A percentile compares a stretch with the other conserved stretches of the same genome.
Conservation (phyloP, 2,113 vertebrate species). For the Rousettus leschenaultii region DNA sequence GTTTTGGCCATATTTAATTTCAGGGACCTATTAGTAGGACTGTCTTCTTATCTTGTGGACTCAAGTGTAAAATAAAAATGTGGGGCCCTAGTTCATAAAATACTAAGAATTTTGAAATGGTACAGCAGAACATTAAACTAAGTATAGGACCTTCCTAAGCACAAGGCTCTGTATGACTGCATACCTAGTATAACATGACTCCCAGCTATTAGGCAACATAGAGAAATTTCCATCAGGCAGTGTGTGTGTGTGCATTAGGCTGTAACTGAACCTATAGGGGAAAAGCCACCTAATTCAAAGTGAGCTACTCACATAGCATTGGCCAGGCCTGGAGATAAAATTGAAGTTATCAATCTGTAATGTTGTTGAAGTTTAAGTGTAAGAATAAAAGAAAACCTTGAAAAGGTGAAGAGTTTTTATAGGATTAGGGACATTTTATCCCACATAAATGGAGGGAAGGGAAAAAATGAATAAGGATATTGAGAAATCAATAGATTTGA, state of each 20-base stretch:
- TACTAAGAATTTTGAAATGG: background rate
- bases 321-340: background rate
- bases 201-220: background rate
- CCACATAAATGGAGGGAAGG: background rate
- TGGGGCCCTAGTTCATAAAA: background rate
- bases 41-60: background rate
- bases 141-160: background rate
- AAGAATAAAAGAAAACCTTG: background rate
- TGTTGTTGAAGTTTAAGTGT: background rate
- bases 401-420: background rate
- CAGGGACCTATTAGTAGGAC: background rate
- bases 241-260: background rate
- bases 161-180: background rate
- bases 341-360: background rate
- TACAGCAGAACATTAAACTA: background rate
- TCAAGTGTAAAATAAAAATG: background rate
- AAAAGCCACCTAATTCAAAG: background rate
- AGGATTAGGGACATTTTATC: background rate
- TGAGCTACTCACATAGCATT: background rate
- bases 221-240: background rate
- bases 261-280: background rate
- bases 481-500: background rate
- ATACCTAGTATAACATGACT: background rate
- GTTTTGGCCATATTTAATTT: background rate
- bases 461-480: background rate